These are phyloP conservation scores for Thumatha senex DNA, from an alignment of 2,888 invertebrate genomes.

Conservation along the genomic window DNA sequence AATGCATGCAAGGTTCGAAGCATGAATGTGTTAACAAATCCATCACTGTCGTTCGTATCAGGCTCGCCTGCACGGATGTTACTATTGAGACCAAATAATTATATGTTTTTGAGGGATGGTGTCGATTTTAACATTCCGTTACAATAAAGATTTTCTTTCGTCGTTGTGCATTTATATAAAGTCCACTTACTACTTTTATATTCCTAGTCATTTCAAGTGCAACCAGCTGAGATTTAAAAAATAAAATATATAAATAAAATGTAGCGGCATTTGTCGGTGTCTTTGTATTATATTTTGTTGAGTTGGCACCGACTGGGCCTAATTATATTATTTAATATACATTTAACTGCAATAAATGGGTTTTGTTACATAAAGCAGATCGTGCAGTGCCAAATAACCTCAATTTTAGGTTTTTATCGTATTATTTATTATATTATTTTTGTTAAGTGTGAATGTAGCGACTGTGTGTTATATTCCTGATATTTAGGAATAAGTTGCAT, in stretches of 20 bases:
- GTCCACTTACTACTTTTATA: slow-evolving; percentile 78
- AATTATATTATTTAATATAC: slow-evolving; percentile 38
- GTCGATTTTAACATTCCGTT: slow-evolving; percentile 83
- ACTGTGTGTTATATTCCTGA: slow-evolving; percentile 82
- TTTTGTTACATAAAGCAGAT: slow-evolving; percentile 59
- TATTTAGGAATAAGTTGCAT: slow-evolving; percentile 83
- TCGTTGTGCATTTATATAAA: slow-evolving; percentile 73
- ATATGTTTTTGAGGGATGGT: slow-evolving; percentile 81
- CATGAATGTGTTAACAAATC: slow-evolving; percentile 68
- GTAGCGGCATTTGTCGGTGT: slow-evolving; percentile 45
- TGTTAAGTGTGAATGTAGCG: slow-evolving; percentile 80
- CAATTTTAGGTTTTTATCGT: slow-evolving; percentile 75
- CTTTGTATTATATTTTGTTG: slow-evolving; percentile 76
- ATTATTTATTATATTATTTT: slow-evolving; percentile 66
- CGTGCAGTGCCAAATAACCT: slow-evolving; percentile 83
- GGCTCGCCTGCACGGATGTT: slow-evolving; percentile 72
- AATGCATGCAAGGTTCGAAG: slow-evolving; percentile 69
- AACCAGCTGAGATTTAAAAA: slow-evolving; percentile 81
- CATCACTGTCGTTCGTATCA: slow-evolving; percentile 67
- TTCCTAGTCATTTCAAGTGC: slow-evolving; percentile 83
- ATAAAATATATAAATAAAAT: slow-evolving; percentile 67
- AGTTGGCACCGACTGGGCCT: slow-evolving; percentile 45
- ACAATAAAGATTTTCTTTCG: slow-evolving; percentile 52
- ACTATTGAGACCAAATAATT: slow-evolving; percentile 82
- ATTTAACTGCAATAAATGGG: slow-evolving; percentile 60